These are phyloP conservation scores for Eospalax fontanierii DNA, from an alignment of 2,797 vertebrate species.

Conservation along the genomic window DNA sequence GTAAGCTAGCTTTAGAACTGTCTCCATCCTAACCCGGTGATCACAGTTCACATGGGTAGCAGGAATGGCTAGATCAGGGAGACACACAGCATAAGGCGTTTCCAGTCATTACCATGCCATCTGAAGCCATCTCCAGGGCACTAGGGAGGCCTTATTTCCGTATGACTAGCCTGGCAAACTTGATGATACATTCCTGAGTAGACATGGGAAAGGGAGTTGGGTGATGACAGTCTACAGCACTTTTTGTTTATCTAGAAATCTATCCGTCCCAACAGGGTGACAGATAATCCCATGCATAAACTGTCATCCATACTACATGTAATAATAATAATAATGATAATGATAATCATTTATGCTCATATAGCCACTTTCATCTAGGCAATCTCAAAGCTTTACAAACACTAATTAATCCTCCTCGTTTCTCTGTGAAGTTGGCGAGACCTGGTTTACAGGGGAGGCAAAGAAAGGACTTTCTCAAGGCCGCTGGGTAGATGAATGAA, in stretches of 20 bases:
- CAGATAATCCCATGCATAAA: constrained; percentile 77
- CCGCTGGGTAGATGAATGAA: background rate
- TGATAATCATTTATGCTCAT: constrained; percentile 82
- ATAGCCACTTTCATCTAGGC: constrained; percentile 83
- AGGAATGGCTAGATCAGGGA: background rate
- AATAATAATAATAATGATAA: constrained; percentile 81
- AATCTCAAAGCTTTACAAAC: constrained; percentile 80
- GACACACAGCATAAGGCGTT: background rate
- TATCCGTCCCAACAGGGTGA: constrained; percentile 73
- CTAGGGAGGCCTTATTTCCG: background rate
- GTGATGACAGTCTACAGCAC: constrained; percentile 77
- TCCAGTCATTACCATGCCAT: background rate
- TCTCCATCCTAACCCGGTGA: background rate
- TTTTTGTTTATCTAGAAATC: constrained; percentile 83
- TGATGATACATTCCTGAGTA: constrained; percentile 59
- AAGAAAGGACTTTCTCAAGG: constrained; percentile 77
- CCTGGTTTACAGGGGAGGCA: constrained; percentile 78
- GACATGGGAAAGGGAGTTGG: constrained; percentile 77
- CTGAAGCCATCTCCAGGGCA: background rate
- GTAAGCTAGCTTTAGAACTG: background rate
- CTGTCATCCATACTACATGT: constrained; percentile 78
- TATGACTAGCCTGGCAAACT: background rate
- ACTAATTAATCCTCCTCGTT: constrained; percentile 81
- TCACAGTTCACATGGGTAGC: background rate
- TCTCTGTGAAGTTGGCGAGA: constrained; percentile 83